Evolutionary conservation across 2,113 vertebrate genomes (phyloP).

Genomic region (Empidonax alnorum): DNA sequence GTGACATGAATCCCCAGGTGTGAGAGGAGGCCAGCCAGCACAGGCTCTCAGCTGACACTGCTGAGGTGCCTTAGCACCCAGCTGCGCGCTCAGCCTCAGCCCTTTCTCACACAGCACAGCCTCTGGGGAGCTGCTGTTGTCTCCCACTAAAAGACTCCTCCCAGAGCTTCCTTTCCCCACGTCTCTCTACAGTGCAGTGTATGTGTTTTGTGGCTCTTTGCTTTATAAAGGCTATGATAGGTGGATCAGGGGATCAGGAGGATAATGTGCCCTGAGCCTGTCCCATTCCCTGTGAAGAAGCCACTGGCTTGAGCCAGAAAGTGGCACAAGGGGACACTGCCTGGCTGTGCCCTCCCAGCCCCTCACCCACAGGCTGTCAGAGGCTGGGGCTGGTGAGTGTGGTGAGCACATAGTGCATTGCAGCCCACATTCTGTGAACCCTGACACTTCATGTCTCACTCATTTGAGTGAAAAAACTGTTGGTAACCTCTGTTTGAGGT

Average conservation of each 20-base stretch:
- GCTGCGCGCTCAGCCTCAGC: background rate
- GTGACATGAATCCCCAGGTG: constrained; percentile 37
- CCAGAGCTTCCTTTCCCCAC: background rate
- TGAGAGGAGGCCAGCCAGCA: background rate
- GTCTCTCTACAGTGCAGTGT: background rate
- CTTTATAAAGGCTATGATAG: background rate
- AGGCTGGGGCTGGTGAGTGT: background rate
- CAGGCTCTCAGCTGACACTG: background rate
- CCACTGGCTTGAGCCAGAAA: background rate
- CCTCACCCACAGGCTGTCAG: background rate
- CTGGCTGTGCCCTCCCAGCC: background rate
- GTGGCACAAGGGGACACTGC: background rate
- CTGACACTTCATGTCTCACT: background rate
- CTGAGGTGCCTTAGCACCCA: background rate
- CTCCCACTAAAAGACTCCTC: background rate
- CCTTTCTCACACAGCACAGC: background rate
- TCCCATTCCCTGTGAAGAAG: background rate
- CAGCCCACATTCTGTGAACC: background rate
- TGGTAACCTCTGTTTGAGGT: background rate
- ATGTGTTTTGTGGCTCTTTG: background rate
- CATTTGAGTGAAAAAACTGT: background rate
- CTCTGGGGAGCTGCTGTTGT: background rate
- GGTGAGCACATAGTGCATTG: rapidly evolving
- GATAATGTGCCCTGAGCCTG: background rate
- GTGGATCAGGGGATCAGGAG: background rate